These are phyloP conservation scores for Alfaro cultratus DNA, from an alignment of 2,797 vertebrate species.

Conservation along the genomic window DNA sequence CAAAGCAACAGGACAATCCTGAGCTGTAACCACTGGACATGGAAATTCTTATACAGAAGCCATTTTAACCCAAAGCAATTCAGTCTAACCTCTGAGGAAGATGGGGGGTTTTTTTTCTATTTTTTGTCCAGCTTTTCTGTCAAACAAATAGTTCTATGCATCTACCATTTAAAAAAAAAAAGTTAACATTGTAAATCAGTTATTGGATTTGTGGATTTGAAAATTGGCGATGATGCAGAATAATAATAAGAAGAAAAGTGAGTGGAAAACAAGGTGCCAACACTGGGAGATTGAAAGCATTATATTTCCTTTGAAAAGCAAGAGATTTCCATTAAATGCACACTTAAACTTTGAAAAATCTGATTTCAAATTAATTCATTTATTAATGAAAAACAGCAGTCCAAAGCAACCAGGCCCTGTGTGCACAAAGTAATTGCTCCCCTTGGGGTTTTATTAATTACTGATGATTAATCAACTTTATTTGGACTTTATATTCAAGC, in stretches of 20 bases:
- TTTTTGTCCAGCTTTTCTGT: conserved; percentile 12
- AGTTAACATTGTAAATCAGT: background rate
- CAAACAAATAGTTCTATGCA: conserved; percentile 5
- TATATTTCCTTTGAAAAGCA: background rate
- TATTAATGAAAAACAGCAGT: background rate
- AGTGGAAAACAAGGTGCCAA: background rate
- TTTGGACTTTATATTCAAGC: background rate
- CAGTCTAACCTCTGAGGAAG: conserved; percentile 29
- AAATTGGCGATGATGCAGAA: background rate
- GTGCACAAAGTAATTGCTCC: background rate
- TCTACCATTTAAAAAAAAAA: too few relatives aligned
- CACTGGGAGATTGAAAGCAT: background rate
- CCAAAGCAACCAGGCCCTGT: background rate
- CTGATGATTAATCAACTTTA: background rate
- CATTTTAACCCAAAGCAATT: conserved; percentile 51
- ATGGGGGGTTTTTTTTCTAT: background rate
- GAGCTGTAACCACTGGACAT: conserved; percentile 33
- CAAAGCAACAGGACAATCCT: conserved; percentile 51
- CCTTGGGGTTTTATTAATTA: background rate
- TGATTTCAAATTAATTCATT: background rate
- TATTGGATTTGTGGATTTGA: background rate
- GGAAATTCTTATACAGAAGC: conserved; percentile 47
- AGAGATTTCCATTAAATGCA: background rate
- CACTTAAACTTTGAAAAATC: background rate
- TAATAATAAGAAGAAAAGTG: too few relatives aligned